These are phyloP conservation scores for Leucopsar rothschildi DNA, from an alignment of 2,113 vertebrate genomes.

Conservation along the genomic window DNA sequence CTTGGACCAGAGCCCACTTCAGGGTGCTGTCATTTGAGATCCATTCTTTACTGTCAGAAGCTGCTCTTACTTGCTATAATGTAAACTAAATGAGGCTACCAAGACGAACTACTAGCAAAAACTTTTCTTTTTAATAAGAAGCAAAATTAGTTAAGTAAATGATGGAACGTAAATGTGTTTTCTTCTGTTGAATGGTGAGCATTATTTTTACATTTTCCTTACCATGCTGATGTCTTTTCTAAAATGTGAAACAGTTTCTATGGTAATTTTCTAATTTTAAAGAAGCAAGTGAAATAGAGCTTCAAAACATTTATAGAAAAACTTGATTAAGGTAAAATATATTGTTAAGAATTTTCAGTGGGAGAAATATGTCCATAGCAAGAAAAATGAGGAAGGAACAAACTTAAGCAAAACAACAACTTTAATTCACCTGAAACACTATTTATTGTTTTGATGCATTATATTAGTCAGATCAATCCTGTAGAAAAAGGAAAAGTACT, in stretches of 20 bases:
- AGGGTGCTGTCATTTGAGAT: neutral
- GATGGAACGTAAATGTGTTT: neutral
- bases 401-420: neutral
- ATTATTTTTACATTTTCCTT: neutral
- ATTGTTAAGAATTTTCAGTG: neutral
- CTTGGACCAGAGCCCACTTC: neutral
- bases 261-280: slow-evolving; percentile 20
- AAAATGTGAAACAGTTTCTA: neutral
- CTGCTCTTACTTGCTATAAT: neutral
- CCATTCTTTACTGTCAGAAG: neutral
- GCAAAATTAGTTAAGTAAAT: neutral
- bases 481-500: neutral
- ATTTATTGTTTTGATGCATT: neutral
- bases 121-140: neutral
- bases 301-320: neutral
- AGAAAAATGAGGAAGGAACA: neutral
- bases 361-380: neutral
- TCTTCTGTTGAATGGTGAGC: neutral
- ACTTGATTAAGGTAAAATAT: neutral
- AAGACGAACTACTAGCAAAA: neutral
- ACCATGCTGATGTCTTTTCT: neutral
- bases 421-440: neutral
- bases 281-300: neutral
- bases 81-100: neutral
- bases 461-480: neutral